Base-by-base conservation (phyloP, 2,888 invertebrate genomes). In the Tetragnatha montana region DNA sequence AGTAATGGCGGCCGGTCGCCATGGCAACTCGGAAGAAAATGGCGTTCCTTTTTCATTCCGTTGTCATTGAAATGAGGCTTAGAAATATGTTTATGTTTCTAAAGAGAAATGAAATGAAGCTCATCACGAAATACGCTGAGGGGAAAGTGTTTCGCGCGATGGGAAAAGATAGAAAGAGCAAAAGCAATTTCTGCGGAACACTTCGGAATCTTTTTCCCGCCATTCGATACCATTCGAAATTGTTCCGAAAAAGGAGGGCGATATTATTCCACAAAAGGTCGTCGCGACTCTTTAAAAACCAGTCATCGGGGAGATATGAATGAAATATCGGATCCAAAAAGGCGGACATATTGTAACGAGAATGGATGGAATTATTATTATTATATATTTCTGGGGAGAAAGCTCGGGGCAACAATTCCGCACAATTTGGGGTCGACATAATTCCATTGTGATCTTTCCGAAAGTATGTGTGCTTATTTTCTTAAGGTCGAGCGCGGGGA, bases 61-160 rank as follows among this genome's bases (percentile, higher is more conserved):
- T 82, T 88, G 83, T 79, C 82, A 88, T 69, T 79, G 82, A 88
- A 83, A 88, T 79, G 81, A 78, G 70, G 70, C 81, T 71, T 14
- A 81, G 73, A 88, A 83, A 83, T 88, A 88, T 88, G 88, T 88
- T 88, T 88, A 88, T 83, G 83, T 88, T 88, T 71, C 81, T 49
- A 68, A 73, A 47, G 47, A 80, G 81, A 88, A 88, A 88, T 88
- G 78, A 88, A 88, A 88, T 88, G 78, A 79, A 71, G 83, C 82
- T 88, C 83, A 88, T 88, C 88, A 88, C 88, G 51, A 19, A 85
- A 47, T 80, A 22, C 47, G 14, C 73, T 8, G 79, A 68, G 74
- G 35, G 19, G 71, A 80, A 86, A 86, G 80, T 79, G 60, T 35
- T 80, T 86, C 60, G 60, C 60, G 60, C 35, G 35, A 35, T 35